Evolutionary conservation across 2,888 invertebrate genomes (phyloP), one percentile per base, ranked within the genome.

Genomic region (Drosophila bunnanda): DNA sequence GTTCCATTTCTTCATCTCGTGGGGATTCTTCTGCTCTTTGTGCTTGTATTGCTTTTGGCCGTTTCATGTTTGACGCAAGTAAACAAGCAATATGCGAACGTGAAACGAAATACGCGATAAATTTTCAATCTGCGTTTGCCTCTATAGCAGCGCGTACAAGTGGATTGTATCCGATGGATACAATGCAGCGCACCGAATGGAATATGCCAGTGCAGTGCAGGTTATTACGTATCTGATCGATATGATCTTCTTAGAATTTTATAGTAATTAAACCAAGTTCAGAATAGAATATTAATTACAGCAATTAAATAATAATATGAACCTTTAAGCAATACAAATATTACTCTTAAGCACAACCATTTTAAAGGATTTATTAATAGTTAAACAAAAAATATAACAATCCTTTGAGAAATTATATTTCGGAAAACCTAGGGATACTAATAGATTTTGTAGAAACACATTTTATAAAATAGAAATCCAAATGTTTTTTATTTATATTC

Each of bases 1-100:
- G 39, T 71, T 67, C 58, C 65, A 48, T 71, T 67, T 71, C 65
- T 68, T 53, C 43, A 20, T 22, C 30, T 53, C 46, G 39, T 36
- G 39, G 41, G 41, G 30, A 32, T 65, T 67, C 65, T 44, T 66
- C 50, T 46, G 30, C 39, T 57, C 36, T 32, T 41, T 25, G 75
- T 30, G 30, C 34, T 46, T 39, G 50, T 71, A 13, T 46, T 62
- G 67, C 41, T 30, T 60, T 61, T 71, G 76, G 78, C 78, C 77
- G 88, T 74, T 80, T 80, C 70, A 78, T 86, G 86, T 88, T 88
- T 85, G 85, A 85, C 85, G 85, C 89, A 85, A 85, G 85, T 85
- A 85, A 85, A 89, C 90, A 85, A 88, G 76, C 82, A 79, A 72
- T 64, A 70, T 46, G 70, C 72, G 76, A 75, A 68, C 59, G 56